A percentile compares a stretch with the other conserved stretches of the same genome.
phyloP scores from a whole-genome alignment of 1,140 invertebrate genomes.

The Diorhabda sublineata region DNA sequence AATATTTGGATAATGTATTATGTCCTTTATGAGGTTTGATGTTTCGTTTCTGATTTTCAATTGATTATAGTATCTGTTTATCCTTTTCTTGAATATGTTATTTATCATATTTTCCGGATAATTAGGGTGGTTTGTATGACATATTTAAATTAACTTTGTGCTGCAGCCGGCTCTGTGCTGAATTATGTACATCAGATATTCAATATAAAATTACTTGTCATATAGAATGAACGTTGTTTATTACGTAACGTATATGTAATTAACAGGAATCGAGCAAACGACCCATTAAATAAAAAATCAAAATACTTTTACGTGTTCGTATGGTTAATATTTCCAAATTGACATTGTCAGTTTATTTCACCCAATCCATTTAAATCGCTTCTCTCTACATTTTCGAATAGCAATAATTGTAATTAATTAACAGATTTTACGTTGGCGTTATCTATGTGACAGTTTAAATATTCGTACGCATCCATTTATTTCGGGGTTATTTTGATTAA shows the following conservation, averaged over 20 bases:
- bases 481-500: no score
- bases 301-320: not conserved
- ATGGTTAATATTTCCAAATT: slow-evolving; percentile 1
- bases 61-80: no score
- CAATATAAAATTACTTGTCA: not conserved
- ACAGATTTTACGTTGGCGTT: not conserved
- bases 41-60: no score
- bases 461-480: not conserved
- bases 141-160: no score
- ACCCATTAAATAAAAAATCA: not conserved
- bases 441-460: slow-evolving; percentile 1
- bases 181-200: not conserved
- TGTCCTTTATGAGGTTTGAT: no score
- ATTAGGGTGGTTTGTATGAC: no score
- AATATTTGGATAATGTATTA: no score
- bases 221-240: not conserved
- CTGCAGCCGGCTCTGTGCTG: no score
- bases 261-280: not conserved
- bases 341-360: slow-evolving; percentile 2
- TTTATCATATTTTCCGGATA: no score
- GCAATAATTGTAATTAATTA: slow-evolving; percentile 3
- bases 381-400: slow-evolving; percentile 2
- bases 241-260: not conserved
- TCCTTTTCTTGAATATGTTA: no score
- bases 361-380: not conserved